Percentiles rank a stretch among this genome's conserved stretches.
Conservation (phyloP, 2,113 vertebrate genomes). For the Amblyornis subalaris region DNA sequence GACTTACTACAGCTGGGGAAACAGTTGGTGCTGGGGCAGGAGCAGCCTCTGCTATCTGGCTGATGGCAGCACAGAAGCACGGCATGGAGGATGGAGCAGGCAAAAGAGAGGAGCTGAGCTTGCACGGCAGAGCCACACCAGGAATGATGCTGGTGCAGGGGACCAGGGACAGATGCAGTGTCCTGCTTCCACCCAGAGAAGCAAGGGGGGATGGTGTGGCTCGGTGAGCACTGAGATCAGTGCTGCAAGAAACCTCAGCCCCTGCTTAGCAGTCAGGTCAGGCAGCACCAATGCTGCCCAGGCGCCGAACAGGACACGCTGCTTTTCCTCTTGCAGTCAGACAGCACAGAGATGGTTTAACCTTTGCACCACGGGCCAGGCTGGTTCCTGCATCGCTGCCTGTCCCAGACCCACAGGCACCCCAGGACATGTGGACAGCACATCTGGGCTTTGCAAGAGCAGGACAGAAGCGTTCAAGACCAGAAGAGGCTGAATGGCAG, state of each 20-base stretch:
- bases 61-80: neutral
- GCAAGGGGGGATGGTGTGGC: rapidly evolving
- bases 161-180: rapidly evolving
- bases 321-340: neutral
- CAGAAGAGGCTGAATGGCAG: neutral
- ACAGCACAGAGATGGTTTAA: neutral
- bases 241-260: neutral
- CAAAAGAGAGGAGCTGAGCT: neutral
- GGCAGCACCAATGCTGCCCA: neutral
- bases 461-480: neutral
- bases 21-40: rapidly evolving
- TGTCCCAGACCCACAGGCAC: neutral
- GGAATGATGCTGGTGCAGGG: rapidly evolving
- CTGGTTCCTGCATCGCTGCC: neutral
- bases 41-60: neutral
- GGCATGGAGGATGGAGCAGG: neutral
- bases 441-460: neutral
- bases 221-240: neutral
- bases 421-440: neutral
- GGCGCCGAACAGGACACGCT: neutral
- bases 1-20: neutral
- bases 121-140: rapidly evolving
- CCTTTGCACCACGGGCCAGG: neutral
- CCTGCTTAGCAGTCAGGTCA: conserved; percentile 34
- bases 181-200: neutral